A percentile compares a stretch with the other conserved stretches of the same genome.
Conservation (phyloP, 1,140 invertebrate genomes). For the Choristoneura fumiferana region DNA sequence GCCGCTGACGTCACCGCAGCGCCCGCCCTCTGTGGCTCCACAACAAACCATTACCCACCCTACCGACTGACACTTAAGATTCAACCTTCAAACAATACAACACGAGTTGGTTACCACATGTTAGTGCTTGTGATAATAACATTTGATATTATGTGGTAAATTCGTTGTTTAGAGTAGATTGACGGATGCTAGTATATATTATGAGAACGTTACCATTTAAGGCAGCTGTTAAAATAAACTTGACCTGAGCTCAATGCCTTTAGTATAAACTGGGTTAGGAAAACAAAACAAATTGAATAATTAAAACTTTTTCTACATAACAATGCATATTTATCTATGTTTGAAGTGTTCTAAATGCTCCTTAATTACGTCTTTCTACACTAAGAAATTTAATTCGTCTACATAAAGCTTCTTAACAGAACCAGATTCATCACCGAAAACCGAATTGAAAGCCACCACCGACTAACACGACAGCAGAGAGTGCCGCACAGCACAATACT, state of each 20-base stretch:
- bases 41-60: constrained; percentile 54
- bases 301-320: too few relatives aligned
- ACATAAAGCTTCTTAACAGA: background rate
- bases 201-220: constrained; percentile 39
- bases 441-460: background rate
- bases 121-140: constrained; percentile 48
- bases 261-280: constrained; percentile 9
- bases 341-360: too few relatives aligned
- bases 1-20: constrained; percentile 58
- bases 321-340: too few relatives aligned
- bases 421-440: background rate
- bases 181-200: constrained; percentile 39
- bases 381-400: too few relatives aligned
- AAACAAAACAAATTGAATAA: constrained; percentile 1
- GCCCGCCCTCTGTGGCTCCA: constrained; percentile 36
- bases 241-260: constrained; percentile 6
- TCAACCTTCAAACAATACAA: constrained; percentile 43
- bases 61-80: constrained; percentile 49
- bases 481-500: background rate
- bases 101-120: constrained; percentile 59
- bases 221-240: constrained; percentile 30
- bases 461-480: background rate
- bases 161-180: constrained; percentile 47
- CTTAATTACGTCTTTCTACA: too few relatives aligned
- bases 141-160: constrained; percentile 58